Base-by-base conservation (phyloP, 2,113 vertebrate genomes). In the Propithecus coquereli region DNA sequence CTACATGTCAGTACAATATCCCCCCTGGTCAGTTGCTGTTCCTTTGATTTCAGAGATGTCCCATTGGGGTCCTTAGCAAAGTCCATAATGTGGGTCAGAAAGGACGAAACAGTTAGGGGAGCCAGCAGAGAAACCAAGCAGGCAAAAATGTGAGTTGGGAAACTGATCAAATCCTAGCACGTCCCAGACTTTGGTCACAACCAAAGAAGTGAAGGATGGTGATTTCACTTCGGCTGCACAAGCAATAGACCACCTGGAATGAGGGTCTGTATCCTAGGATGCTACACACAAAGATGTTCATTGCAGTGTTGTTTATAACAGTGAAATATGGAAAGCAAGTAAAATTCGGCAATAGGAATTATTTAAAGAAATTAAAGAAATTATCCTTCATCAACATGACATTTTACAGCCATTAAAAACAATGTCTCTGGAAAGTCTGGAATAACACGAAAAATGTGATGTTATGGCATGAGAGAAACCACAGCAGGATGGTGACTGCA, bases 351-450 rank as follows among this genome's bases (percentile, higher is more conserved):
- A 27, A 50, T 0, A 32, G 34, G 37, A 27, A 63, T 63, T 61
- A 27, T 32, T 65, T 66, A 34, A 71, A 71, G 43, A 86, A 79
- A 81, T 65, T 66, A 34, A 71, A 71, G 43, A 86, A 79, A 81
- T 45, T 3, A 22, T 30, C 61, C 57, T n/a, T 12, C 40, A 17
- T 6, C 4, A 22, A 34, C 3, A 40, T 5, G 47, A 22, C 14
- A 66, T 47, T 71, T 90, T 47, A 71, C 4, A 45, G n/a, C 7
- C 88, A 37, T 59, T 59, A 63, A 70, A 96, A 77, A 61, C 50
- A 47, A 45, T 9, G 40, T 4, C 47, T 40, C n/a, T 5, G 17
- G 70, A 91, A 47, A 74, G 30, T 43, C 83, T 74, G 25, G 50
- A 86, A 70, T 37, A 57, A 40, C 13, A n/a, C 1, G 7, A 47